These are phyloP conservation scores for Origma solitaria DNA, from an alignment of 2,113 vertebrate genomes.

Conservation along the genomic window DNA sequence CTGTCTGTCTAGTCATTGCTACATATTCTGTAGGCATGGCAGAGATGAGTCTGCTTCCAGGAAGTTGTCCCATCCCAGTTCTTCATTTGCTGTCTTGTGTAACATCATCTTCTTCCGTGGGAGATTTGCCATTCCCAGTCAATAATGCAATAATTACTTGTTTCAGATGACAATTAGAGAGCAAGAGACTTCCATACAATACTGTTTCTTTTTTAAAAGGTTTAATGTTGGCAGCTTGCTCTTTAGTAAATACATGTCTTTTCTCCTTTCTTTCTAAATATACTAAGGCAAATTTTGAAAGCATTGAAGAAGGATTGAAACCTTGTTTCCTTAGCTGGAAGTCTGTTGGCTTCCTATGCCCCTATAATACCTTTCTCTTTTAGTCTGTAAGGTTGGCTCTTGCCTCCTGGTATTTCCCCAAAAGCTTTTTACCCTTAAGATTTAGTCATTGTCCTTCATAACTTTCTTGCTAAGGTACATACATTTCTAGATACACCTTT, in stretches of 20 bases:
- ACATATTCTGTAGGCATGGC: neutral
- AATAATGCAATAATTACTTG: neutral
- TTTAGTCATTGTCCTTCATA: neutral
- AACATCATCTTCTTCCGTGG: neutral
- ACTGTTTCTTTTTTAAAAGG: neutral
- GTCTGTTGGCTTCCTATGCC: rapidly evolving
- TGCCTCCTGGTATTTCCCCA: neutral
- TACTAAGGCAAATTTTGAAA: neutral
- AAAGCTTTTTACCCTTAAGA: neutral
- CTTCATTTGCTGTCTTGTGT: neutral
- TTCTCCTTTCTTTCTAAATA: neutral
- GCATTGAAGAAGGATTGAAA: neutral
- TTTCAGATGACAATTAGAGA: neutral
- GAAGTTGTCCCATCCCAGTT: neutral
- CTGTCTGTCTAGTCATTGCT: neutral
- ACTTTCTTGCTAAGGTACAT: neutral
- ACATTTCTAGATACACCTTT: neutral
- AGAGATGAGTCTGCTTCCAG: constrained; percentile 3
- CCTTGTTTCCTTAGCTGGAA: neutral
- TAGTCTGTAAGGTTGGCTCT: neutral
- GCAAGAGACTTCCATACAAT: neutral
- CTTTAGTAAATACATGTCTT: neutral
- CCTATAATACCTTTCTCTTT: neutral
- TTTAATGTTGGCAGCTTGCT: rapidly evolving
- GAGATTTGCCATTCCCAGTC: neutral